Conservation (phyloP, 2,797 vertebrate species). For the Syngnathus rostellatus region DNA sequence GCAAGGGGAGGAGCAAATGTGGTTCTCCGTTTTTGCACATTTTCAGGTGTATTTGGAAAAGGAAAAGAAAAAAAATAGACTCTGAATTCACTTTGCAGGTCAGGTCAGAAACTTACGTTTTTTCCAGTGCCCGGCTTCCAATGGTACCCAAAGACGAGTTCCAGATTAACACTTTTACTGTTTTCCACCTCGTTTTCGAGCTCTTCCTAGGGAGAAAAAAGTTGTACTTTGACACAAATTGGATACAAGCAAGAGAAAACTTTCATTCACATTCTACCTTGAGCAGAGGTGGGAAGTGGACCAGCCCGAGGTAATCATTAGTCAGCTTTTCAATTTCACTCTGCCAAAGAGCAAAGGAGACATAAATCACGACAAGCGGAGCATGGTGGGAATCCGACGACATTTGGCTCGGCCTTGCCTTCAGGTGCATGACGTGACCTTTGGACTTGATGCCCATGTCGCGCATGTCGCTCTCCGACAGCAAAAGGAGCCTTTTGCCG, state of each 20-base stretch:
- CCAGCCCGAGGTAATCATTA: constrained; percentile 85
- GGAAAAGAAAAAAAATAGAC: no score
- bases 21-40: not conserved
- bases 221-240: not conserved
- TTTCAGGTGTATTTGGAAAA: not conserved
- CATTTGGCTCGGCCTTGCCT: constrained; percentile 65
- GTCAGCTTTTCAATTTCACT: constrained; percentile 90
- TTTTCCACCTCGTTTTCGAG: constrained; percentile 51
- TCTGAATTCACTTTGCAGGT: not conserved
- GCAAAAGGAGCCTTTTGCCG: constrained; percentile 82
- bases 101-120: constrained; percentile 67
- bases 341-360: constrained; percentile 59
- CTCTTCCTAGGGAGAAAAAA: constrained; percentile 52
- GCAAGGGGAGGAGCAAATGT: no score
- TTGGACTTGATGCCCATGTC: constrained; percentile 94
- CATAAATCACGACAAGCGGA: constrained; percentile 9
- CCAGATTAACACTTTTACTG: constrained; percentile 63
- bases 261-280: constrained; percentile 70
- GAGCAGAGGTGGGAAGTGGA: constrained; percentile 91
- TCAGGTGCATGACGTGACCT: constrained; percentile 94
- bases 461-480: constrained; percentile 86
- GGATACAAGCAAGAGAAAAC: constrained; percentile 1
- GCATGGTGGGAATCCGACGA: not conserved
- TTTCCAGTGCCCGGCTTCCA: constrained; percentile 84
- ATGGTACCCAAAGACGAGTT: constrained; percentile 95